A percentile compares a stretch with the other conserved stretches of the same genome.
phyloP scores from a whole-genome alignment of 2,888 invertebrate genomes.

The Mesorhabditis belari region DNA sequence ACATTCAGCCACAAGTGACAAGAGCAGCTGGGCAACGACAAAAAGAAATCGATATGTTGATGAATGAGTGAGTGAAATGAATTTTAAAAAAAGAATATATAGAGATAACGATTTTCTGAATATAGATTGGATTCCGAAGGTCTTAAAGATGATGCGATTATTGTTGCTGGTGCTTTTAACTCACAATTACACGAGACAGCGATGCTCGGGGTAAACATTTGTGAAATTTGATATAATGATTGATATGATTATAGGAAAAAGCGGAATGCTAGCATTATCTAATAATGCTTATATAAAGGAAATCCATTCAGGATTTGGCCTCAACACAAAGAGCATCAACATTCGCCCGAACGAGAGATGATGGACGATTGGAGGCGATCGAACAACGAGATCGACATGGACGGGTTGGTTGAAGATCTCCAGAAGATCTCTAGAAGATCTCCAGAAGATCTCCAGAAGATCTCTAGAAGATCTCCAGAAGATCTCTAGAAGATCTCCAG shows the following conservation, averaged over 20 bases:
- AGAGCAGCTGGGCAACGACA: constrained; percentile 30
- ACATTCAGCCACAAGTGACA: constrained; percentile 15
- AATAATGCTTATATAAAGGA: background rate
- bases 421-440: no score
- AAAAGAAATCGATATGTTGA: constrained; percentile 28
- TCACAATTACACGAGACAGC: constrained; percentile 36
- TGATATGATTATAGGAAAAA: background rate
- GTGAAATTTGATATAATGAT: background rate
- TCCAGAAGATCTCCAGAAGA: no score
- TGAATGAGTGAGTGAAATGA: constrained; percentile 18
- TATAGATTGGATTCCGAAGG: constrained; percentile 35
- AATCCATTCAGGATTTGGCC: constrained; percentile 18
- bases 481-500: no score
- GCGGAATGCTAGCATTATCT: background rate
- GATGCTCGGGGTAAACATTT: constrained; percentile 22
- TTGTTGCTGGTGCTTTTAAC: constrained; percentile 40
- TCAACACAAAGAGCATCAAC: constrained; percentile 25
- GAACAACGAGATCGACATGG: constrained; percentile 37
- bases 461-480: no score
- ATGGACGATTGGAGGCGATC: constrained; percentile 26
- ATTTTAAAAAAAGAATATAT: constrained; percentile 1
- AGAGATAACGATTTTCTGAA: background rate
- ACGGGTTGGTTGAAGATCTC: constrained; percentile 6
- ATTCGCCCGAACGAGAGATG: constrained; percentile 26
- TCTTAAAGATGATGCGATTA: constrained; percentile 30